A percentile compares a stretch with the other conserved stretches of the same genome.
Conservation (phyloP, 2,888 invertebrate genomes). For the Rhimphoctona megacephalus region DNA sequence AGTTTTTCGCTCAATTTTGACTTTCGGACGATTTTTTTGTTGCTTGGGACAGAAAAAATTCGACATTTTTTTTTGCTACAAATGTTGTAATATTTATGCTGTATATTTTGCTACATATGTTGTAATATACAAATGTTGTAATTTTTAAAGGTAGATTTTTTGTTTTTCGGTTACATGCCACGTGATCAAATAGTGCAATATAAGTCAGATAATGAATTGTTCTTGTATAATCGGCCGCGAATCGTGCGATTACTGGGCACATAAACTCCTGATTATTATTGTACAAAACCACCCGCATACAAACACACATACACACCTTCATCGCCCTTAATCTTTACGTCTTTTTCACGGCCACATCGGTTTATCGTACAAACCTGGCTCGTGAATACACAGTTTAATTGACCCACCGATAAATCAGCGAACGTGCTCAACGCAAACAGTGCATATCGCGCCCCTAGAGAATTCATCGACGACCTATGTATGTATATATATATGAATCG, state of each 20-base stretch:
- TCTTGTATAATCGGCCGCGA: conserved; percentile 8
- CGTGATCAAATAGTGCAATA: neutral
- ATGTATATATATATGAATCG: conserved; percentile 15
- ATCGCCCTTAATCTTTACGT: conserved; percentile 20
- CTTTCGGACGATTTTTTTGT: no score
- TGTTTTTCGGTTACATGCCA: neutral
- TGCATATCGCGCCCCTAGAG: conserved; percentile 52
- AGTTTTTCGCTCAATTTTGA: no score
- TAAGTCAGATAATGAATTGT: neutral
- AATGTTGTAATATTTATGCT: neutral
- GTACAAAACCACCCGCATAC: neutral
- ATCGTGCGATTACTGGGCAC: conserved; percentile 10
- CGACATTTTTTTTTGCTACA: neutral
- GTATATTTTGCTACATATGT: no score
- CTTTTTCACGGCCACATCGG: conserved; percentile 29
- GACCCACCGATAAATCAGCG: conserved; percentile 61
- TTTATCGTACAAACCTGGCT: conserved; percentile 45
- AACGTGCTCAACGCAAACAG: conserved; percentile 45
- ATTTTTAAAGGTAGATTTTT: neutral
- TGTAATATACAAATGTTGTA: neutral
- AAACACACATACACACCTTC: conserved; percentile 6
- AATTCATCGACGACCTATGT: conserved; percentile 46
- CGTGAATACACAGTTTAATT: conserved; percentile 54
- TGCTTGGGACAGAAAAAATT: no score
- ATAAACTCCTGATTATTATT: conserved; percentile 10